These are phyloP conservation scores for Azorinus chamasolen DNA, from an alignment of 2,888 invertebrate genomes.

Conservation along the genomic window DNA sequence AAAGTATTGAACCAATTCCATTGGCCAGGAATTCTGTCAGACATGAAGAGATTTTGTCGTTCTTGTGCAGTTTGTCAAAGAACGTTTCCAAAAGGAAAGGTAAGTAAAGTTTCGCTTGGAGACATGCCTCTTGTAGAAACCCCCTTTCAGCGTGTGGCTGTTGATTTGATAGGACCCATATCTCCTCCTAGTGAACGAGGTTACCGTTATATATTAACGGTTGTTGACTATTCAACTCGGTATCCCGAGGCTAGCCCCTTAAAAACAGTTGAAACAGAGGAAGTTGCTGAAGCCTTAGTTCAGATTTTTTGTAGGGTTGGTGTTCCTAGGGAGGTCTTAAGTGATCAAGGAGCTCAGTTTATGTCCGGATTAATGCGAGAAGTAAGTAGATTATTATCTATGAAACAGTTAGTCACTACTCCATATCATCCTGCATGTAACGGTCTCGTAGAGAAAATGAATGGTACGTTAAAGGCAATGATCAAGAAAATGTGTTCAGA, in stretches of 20 bases:
- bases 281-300: constrained; percentile 64
- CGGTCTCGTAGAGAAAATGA: constrained; percentile 59
- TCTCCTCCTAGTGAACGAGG: constrained; percentile 48
- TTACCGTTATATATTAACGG: constrained; percentile 59
- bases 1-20: constrained; percentile 1
- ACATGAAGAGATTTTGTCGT: background rate
- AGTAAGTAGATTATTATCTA: too few relatives aligned
- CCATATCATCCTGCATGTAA: constrained; percentile 57
- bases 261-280: constrained; percentile 50
- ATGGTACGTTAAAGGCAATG: constrained; percentile 60
- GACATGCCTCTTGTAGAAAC: constrained; percentile 14
- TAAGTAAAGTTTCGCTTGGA: constrained; percentile 5
- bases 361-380: constrained; percentile 58
- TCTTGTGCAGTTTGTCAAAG: constrained; percentile 13
- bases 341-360: constrained; percentile 65
- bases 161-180: constrained; percentile 55
- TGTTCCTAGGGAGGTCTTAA: constrained; percentile 60
- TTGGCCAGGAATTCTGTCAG: constrained; percentile 15
- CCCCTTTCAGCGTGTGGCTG: constrained; percentile 14
- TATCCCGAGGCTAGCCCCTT: constrained; percentile 66
- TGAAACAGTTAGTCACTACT: too few relatives aligned
- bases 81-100: constrained; percentile 14
- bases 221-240: constrained; percentile 64
- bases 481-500: constrained; percentile 47
- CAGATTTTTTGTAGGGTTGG: constrained; percentile 59